Evolutionary conservation across 2,888 invertebrate genomes (phyloP), one percentile per base, ranked within the genome.

Genomic region (Meliscaeva auricollis): DNA sequence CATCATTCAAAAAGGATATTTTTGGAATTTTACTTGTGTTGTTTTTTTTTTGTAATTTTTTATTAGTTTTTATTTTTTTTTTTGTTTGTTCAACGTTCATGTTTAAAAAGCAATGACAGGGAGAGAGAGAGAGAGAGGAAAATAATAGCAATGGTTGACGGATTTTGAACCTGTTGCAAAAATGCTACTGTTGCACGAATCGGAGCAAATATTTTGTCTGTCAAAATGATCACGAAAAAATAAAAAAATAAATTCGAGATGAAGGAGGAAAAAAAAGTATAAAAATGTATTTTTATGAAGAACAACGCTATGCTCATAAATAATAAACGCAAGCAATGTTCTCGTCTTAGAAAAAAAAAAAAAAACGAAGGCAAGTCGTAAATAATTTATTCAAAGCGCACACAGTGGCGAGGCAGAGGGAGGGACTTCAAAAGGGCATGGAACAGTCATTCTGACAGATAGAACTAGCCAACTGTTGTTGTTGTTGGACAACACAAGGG

Each of bases 321-420:
- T 85, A 85, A 85, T 85, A 81, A 85, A 73, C 76, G 85, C 77
- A 81, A 81, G 76, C 85, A 85, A 85, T 85, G 81, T 68, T 81
- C 30, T 52, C 66, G 74, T 85, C 72, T 85, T 68, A 80, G 84
- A 80, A 76, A 8, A 6, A 8, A 35, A 35, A 9, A 35, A 6
- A 35, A 80, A 76, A 72, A 80, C 54, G 69, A 77, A 85, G 68
- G 70, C 75, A 60, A 73, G 85, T 84, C 80, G 75, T 84, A 72
- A 81, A 81, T 85, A 85, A 85, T 81, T 85, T 85, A 85, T 85
- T 85, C 81, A 85, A 85, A 77, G 81, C 54, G 68, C 46, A 81
- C 74, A 69, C 38, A 58, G 9, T 13, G 38, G 8, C 5, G 9
- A 3, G 13, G 62, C 52, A 15, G 74, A 60, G 58, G 46, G 35